phyloP scores from a whole-genome alignment of 2,888 invertebrate species.

The Rosalia funebris region DNA sequence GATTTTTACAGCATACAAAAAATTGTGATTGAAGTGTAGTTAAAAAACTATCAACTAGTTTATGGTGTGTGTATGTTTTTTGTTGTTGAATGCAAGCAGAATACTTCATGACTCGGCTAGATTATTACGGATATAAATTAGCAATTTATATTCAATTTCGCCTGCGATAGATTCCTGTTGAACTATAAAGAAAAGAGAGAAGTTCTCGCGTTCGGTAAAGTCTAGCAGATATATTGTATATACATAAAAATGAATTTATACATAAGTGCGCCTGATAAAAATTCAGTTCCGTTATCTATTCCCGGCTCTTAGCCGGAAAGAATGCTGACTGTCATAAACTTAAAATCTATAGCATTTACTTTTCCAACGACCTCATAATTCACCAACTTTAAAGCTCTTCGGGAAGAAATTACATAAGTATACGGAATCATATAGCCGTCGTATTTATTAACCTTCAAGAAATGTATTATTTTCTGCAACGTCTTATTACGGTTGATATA shows the following conservation, averaged over 20 bases:
- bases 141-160: no score
- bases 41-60: no score
- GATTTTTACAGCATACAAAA: no score
- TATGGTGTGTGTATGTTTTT: no score
- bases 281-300: slow-evolving; percentile 7
- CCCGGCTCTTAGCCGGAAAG: slow-evolving; percentile 9
- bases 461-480: slow-evolving; percentile 21
- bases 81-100: no score
- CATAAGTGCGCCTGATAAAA: slow-evolving; percentile 4
- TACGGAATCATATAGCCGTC: slow-evolving; percentile 13
- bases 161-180: no score
- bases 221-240: background rate
- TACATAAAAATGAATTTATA: slow-evolving; percentile 12
- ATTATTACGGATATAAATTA: no score
- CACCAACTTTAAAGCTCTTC: slow-evolving; percentile 21
- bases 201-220: background rate
- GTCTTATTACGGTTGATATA: slow-evolving; percentile 18
- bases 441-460: slow-evolving; percentile 23
- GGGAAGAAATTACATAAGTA: slow-evolving; percentile 24
- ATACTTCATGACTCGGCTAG: no score
- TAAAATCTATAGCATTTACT: slow-evolving; percentile 22
- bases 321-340: slow-evolving; percentile 16
- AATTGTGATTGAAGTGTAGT: no score
- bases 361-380: slow-evolving; percentile 14
- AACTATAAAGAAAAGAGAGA: background rate